Percentiles rank a stretch among this genome's conserved stretches.
Conservation (phyloP, 1,140 invertebrate species). For the Ptiloglossa arizonensis region DNA sequence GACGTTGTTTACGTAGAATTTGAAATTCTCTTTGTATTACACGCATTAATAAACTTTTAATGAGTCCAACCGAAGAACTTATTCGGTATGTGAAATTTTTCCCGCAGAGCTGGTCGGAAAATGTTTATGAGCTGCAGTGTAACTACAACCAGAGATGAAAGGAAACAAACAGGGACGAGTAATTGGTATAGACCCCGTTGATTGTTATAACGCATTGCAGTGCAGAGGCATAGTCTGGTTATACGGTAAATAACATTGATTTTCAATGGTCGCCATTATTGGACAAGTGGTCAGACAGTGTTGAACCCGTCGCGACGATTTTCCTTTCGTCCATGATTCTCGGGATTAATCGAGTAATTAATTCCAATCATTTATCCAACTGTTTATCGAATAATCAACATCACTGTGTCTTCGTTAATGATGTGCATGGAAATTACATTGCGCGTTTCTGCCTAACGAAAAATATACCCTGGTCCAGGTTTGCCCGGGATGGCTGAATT, state of each 20-base stretch:
- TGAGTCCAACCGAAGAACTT: no score
- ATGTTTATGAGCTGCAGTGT: no score
- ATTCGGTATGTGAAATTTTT: no score
- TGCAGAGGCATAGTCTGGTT: constrained; percentile 16
- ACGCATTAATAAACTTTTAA: no score
- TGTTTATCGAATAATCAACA: constrained; percentile 53
- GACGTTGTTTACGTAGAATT: no score
- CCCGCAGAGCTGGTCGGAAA: no score
- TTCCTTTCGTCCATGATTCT: constrained; percentile 29
- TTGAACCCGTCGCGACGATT: constrained; percentile 2
- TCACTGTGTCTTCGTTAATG: constrained; percentile 18
- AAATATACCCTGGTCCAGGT: not conserved
- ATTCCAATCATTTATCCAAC: constrained; percentile 55
- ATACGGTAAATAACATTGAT: constrained; percentile 34
- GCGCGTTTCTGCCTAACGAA: not conserved
- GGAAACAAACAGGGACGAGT: not conserved
- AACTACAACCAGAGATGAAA: not conserved
- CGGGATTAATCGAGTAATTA: constrained; percentile 36
- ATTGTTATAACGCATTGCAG: constrained; percentile 11
- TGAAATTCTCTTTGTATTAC: no score
- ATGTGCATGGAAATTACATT: constrained; percentile 23
- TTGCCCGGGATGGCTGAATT: not conserved
- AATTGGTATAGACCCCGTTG: not conserved
- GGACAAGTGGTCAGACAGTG: constrained; percentile 23
- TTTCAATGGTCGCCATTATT: constrained; percentile 27